These are phyloP conservation scores for Arctopsyche grandis DNA, from an alignment of 1,140 invertebrate species.

Conservation along the genomic window DNA sequence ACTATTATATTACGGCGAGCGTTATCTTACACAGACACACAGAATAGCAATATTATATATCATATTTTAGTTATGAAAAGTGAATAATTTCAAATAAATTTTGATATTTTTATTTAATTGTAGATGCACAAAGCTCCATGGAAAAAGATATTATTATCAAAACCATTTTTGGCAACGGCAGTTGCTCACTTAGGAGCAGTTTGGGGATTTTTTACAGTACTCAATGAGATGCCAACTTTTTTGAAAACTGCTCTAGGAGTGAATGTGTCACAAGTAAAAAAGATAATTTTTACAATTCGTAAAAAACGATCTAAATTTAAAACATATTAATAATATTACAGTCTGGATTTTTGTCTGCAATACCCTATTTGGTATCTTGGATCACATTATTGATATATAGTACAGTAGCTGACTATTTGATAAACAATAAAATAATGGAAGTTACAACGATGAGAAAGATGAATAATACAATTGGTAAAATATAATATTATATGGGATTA, in stretches of 20 bases:
- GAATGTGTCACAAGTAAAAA: slow-evolving; percentile 21
- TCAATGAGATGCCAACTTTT: slow-evolving; percentile 38
- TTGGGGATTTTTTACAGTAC: slow-evolving; percentile 34
- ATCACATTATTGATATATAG: slow-evolving; percentile 70
- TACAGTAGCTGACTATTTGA: slow-evolving; percentile 66
- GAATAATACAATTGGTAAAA: slow-evolving; percentile 67
- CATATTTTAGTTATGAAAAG: background rate
- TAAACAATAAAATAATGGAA: slow-evolving; percentile 62
- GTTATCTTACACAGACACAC: too few species aligned
- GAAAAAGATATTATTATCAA: slow-evolving; percentile 18
- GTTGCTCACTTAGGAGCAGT: slow-evolving; percentile 28
- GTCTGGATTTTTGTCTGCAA: slow-evolving; percentile 72
- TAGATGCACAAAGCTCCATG: slow-evolving; percentile 34
- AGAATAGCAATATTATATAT: too few species aligned
- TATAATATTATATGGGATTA: slow-evolving; percentile 9
- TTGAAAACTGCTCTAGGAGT: slow-evolving; percentile 8
- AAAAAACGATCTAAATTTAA: background rate
- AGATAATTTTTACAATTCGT: background rate
- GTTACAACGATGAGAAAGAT: slow-evolving; percentile 67
- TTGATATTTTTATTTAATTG: slow-evolving; percentile 5
- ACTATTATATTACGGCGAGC: too few species aligned
- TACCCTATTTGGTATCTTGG: slow-evolving; percentile 79
- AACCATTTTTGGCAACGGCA: slow-evolving; percentile 6
- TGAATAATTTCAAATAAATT: too few species aligned
- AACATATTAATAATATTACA: slow-evolving; percentile 5